Evolutionary conservation across 2,113 vertebrate species (phyloP).

Genomic region (Gulo gulo): DNA sequence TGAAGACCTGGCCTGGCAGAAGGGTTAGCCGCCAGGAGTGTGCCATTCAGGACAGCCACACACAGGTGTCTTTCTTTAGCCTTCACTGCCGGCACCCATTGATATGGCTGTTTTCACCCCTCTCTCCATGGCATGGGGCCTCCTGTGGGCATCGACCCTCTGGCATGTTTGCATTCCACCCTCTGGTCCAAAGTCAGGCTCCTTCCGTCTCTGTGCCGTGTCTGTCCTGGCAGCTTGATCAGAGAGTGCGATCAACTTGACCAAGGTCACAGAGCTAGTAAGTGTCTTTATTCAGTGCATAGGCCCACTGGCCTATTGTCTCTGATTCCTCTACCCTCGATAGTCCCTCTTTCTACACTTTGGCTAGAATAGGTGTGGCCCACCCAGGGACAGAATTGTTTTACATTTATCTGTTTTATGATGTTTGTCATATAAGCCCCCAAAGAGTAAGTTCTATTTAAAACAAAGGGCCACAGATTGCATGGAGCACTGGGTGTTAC

Average conservation of each 20-base stretch:
- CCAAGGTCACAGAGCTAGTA: background rate
- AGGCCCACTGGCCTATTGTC: no score
- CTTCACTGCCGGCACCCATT: rapidly evolving
- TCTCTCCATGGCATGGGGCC: background rate
- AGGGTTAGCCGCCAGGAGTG: background rate
- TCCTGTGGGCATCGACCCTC: background rate
- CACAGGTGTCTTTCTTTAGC: background rate
- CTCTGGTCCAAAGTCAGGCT: background rate
- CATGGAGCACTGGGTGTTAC: no score
- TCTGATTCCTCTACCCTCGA: background rate
- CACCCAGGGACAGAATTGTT: background rate
- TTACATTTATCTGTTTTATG: background rate
- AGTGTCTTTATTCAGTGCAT: background rate
- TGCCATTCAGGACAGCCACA: background rate
- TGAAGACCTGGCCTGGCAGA: background rate
- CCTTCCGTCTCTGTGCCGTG: background rate
- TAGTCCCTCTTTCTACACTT: background rate
- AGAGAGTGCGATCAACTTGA: background rate
- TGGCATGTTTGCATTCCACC: background rate
- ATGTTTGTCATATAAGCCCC: background rate
- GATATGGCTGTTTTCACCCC: background rate
- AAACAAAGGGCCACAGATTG: background rate
- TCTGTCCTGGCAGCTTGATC: background rate
- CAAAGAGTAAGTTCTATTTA: background rate
- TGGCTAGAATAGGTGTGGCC: background rate